Percentiles rank a stretch among this genome's conserved stretches.
Conservation (phyloP, 2,113 vertebrate genomes). For the Lophochroa leadbeateri region DNA sequence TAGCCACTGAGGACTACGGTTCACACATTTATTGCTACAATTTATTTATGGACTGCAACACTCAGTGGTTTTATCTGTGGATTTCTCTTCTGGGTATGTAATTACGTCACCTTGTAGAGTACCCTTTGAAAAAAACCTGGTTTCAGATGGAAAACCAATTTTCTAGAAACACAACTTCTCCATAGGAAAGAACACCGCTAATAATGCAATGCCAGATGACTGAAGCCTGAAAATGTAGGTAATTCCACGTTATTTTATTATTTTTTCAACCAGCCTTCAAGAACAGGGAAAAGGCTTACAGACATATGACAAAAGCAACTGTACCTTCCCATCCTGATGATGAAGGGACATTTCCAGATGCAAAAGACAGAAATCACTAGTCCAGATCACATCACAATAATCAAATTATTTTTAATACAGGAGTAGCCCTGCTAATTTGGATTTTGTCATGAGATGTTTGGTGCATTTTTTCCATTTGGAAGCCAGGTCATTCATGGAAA, state of each 20-base stretch:
- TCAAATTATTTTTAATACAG: background rate
- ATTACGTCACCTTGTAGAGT: accelerated
- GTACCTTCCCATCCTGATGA: background rate
- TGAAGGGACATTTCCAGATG: background rate
- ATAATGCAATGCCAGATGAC: background rate
- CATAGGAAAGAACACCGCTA: background rate
- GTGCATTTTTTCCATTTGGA: background rate
- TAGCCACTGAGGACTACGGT: background rate
- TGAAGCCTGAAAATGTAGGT: background rate
- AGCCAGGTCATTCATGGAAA: background rate
- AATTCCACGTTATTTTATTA: background rate
- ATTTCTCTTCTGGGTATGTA: slow-evolving; percentile 5
- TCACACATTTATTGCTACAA: slow-evolving; percentile 28
- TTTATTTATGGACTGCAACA: background rate
- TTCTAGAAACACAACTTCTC: background rate
- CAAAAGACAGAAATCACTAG: background rate
- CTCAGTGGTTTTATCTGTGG: background rate
- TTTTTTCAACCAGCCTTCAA: background rate
- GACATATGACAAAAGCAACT: accelerated
- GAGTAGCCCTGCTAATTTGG: background rate
- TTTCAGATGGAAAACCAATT: background rate
- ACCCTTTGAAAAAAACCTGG: background rate
- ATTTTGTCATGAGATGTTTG: background rate
- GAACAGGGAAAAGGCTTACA: background rate
- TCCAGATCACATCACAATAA: background rate